phyloP scores from a whole-genome alignment of 1,140 invertebrate species.

The Artemia franciscana region DNA sequence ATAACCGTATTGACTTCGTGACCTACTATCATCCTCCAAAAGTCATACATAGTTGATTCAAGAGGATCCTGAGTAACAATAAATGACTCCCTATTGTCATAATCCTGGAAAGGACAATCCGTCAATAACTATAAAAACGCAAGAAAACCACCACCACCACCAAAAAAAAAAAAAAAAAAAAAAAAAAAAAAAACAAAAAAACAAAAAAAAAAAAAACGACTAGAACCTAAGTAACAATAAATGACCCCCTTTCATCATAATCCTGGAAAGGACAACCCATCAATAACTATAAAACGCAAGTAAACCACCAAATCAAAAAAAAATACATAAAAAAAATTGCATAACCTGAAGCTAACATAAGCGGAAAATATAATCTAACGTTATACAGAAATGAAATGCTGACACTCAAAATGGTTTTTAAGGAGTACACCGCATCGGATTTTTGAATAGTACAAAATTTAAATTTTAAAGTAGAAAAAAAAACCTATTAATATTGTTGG shows the following conservation, averaged over 20 bases:
- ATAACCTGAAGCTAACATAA: background rate
- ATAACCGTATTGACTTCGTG: constrained; percentile 72
- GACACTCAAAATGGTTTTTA: background rate
- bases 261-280: no score
- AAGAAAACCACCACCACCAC: background rate
- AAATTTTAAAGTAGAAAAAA: no score
- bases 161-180: no score
- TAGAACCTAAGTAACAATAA: no score
- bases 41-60: constrained; percentile 64
- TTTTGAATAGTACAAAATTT: no score
- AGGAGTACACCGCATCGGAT: no score
- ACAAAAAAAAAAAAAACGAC: no score
- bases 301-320: constrained; percentile 3
- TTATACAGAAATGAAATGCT: background rate
- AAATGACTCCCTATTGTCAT: constrained; percentile 76
- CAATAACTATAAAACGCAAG: background rate
- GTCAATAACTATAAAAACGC: constrained; percentile 5
- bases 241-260: no score
- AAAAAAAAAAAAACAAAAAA: no score
- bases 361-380: background rate
- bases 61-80: constrained; percentile 88
- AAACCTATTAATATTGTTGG: no score
- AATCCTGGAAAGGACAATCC: constrained; percentile 37
- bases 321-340: no score
- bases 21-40: constrained; percentile 90